phyloP scores from a whole-genome alignment of 1,140 invertebrate genomes.

The Gryllus bimaculatus region DNA sequence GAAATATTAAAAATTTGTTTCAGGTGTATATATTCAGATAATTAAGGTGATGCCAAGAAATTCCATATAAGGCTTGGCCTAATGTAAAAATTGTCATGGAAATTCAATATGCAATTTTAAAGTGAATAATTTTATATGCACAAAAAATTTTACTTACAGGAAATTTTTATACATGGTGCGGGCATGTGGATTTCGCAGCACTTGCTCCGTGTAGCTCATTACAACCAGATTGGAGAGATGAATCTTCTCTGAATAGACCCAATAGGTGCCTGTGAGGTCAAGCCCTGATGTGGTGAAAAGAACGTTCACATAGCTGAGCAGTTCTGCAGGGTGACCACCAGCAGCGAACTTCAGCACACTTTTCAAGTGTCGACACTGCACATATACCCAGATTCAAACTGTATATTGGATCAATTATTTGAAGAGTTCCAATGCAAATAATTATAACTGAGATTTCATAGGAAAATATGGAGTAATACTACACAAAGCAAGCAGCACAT shows the following conservation, averaged over 20 bases:
- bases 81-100: too few species aligned
- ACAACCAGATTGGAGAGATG: slow-evolving; percentile 60
- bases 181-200: slow-evolving; percentile 35
- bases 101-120: too few species aligned
- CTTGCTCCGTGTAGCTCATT: slow-evolving; percentile 54
- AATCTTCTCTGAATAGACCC: slow-evolving; percentile 42
- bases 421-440: too few species aligned
- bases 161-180: slow-evolving; percentile 20
- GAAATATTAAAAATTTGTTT: too few species aligned
- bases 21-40: too few species aligned
- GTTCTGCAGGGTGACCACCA: slow-evolving; percentile 55
- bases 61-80: too few species aligned
- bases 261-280: slow-evolving; percentile 41
- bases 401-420: neutral
- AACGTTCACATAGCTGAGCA: slow-evolving; percentile 51
- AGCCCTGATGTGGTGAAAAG: slow-evolving; percentile 42
- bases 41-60: too few species aligned
- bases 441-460: too few species aligned
- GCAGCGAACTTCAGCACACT: slow-evolving; percentile 63
- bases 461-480: too few species aligned
- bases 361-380: slow-evolving; percentile 53
- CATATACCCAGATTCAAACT: neutral
- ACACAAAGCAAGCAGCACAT: too few species aligned
- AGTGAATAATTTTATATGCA: too few species aligned
- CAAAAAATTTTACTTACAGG: slow-evolving; percentile 11